Conservation (phyloP, 2,888 invertebrate genomes). For the Piscicola geometra region DNA sequence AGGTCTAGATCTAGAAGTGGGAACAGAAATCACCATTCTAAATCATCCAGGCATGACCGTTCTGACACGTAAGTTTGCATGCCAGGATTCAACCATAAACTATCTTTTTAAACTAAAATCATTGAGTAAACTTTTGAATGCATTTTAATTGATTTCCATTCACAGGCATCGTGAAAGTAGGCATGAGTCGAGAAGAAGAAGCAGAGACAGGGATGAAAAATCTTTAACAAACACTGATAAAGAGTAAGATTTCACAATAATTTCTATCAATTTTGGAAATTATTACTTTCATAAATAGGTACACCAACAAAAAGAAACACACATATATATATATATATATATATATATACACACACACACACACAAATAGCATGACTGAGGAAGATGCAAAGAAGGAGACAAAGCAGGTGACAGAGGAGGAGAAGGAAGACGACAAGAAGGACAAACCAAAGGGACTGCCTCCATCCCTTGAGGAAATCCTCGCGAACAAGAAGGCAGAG, state of each 20-base stretch:
- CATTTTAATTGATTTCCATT: not conserved
- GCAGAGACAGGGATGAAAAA: conserved; percentile 6
- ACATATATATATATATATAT: not conserved
- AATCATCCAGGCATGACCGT: not conserved
- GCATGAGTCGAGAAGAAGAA: not conserved
- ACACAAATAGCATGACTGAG: not conserved
- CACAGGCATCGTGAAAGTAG: conserved; percentile 9
- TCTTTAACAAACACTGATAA: not conserved
- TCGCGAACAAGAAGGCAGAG: conserved; percentile 91
- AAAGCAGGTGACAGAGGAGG: too few species aligned
- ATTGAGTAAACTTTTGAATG: not conserved
- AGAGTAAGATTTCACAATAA: too few species aligned
- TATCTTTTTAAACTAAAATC: not conserved
- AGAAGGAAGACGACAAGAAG: conserved; percentile 35
- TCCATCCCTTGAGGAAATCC: conserved; percentile 85
- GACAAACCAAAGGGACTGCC: conserved; percentile 64
- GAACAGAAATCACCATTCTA: not conserved
- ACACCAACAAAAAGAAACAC: too few species aligned
- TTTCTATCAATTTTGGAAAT: too few species aligned
- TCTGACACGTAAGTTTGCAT: not conserved
- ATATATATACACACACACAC: not conserved
- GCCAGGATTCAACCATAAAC: not conserved
- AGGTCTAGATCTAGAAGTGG: conserved; percentile 9
- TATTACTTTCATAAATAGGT: not conserved
- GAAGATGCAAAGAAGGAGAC: conserved; percentile 37